These are phyloP conservation scores for Otus sunia DNA, from an alignment of 2,113 vertebrate genomes.

Conservation along the genomic window DNA sequence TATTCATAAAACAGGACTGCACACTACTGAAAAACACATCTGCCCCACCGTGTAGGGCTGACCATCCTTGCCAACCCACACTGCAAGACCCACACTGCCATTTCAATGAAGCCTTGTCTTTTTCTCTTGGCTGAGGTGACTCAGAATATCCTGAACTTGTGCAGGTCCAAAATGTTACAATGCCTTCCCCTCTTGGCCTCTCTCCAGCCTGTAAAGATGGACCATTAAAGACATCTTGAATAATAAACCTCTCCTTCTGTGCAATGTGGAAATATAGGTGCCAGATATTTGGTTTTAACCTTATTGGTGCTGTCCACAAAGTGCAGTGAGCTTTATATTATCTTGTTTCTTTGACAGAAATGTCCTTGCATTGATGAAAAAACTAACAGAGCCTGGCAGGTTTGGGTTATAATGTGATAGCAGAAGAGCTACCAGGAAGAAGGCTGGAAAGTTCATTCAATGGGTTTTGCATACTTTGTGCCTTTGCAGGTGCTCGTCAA, in stretches of 20 bases:
- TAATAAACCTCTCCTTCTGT: neutral
- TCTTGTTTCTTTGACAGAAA: neutral
- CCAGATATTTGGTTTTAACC: neutral
- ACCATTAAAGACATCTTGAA: neutral
- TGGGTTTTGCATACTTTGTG: neutral
- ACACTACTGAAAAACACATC: neutral
- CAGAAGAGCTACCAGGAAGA: neutral
- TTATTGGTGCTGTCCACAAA: neutral
- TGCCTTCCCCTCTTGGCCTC: neutral
- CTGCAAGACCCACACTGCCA: neutral
- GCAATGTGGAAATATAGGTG: neutral
- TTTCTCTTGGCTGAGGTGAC: neutral
- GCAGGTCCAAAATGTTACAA: neutral
- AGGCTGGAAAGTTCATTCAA: neutral
- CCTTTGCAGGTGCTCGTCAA: neutral
- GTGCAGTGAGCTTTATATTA: neutral
- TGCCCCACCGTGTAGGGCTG: fast-evolving
- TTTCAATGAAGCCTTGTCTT: neutral
- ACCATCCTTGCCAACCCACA: fast-evolving
- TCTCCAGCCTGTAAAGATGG: neutral
- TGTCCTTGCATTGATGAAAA: neutral
- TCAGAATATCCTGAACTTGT: neutral
- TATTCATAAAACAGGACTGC: neutral
- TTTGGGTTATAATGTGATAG: neutral
- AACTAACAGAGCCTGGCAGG: neutral